Percentiles rank a stretch among this genome's conserved stretches.
Conservation (phyloP, 1,140 invertebrate genomes). For the Drosophila sulfurigaster region DNA sequence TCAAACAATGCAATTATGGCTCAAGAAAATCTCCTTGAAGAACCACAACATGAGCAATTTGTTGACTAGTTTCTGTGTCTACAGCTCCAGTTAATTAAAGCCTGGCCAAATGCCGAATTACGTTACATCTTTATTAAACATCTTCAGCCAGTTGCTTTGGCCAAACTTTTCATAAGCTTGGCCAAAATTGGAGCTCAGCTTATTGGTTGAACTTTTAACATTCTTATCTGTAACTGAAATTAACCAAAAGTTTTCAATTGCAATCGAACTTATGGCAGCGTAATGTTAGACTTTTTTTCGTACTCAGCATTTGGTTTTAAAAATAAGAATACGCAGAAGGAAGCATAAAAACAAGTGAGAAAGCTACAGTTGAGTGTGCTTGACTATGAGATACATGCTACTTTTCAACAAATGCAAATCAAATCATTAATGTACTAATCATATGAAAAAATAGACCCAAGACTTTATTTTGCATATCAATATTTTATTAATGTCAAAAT, state of each 20-base stretch:
- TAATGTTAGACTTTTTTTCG: neutral
- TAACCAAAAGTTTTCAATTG: conserved; percentile 12
- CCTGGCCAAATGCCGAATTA: conserved; percentile 3
- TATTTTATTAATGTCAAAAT: too few relatives aligned
- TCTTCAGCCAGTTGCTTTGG: neutral
- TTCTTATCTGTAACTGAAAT: conserved; percentile 6
- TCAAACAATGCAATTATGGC: conserved; percentile 70
- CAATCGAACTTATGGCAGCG: too few relatives aligned
- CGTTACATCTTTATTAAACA: neutral
- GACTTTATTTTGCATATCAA: too few relatives aligned
- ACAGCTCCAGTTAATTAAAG: conserved; percentile 63
- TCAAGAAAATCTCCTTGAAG: conserved; percentile 43
- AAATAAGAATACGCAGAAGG: too few relatives aligned
- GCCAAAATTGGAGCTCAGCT: neutral
- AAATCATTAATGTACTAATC: too few relatives aligned
- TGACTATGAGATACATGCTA: too few relatives aligned
- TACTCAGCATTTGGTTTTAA: neutral
- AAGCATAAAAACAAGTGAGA: too few relatives aligned
- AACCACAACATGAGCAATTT: conserved; percentile 59
- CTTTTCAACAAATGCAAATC: too few relatives aligned
- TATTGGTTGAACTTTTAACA: conserved; percentile 29
- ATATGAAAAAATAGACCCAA: too few relatives aligned
- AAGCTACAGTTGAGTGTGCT: too few relatives aligned
- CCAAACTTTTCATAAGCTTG: neutral
- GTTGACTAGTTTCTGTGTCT: conserved; percentile 28